Base-by-base conservation (phyloP, 2,113 vertebrate genomes). In the Datnioides undecimradiatus region DNA sequence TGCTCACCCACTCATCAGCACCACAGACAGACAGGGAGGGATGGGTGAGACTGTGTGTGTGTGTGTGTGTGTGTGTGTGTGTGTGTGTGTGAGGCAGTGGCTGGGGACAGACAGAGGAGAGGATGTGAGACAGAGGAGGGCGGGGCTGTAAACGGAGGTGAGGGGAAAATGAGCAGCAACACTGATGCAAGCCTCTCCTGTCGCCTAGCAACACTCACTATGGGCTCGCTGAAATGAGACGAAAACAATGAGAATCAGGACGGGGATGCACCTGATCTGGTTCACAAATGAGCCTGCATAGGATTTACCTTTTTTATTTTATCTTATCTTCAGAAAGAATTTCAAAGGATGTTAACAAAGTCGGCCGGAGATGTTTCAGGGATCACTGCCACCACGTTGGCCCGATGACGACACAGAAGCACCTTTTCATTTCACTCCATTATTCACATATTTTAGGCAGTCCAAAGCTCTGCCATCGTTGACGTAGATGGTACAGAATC, bases 171-270 rank as follows among this genome's bases (percentile, higher is more conserved):
- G 76, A 90, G 60, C 76, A 51, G 41, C 85, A 14, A 41, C 41
- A 38, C 17, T 73, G 87, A 94, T 67, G 69, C 74, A 83, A 84
- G 63, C 68, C 88, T 67, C 79, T 55, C 21, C 65, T 4, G 92
- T 83, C 76, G 84, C 91, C 90, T 90, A 87, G 94, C 91, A 94
- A 94, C 91, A 3, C 27, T 55, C 21, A 7, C 52, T 48, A 55
- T 65, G 48, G 74, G 52, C 21, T 80, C 57, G 72, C 80, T 69
- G 40, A 48, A 69, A 79, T 3, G 52, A 85, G 33, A 48, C 25
- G 14, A 80, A 79, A 79, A 83, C 73, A 62, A 43, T 3, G 19
- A 43, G n/a, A 69, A 16, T 23, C 1, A 13, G 5, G 5, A 40
- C 1, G 46, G 11, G 46, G 46, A 23, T 1, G 31, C 45, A 73